phyloP scores from a whole-genome alignment of 35 echinoderm and acorn worm genomes.

The Ophioderma brevispina region DNA sequence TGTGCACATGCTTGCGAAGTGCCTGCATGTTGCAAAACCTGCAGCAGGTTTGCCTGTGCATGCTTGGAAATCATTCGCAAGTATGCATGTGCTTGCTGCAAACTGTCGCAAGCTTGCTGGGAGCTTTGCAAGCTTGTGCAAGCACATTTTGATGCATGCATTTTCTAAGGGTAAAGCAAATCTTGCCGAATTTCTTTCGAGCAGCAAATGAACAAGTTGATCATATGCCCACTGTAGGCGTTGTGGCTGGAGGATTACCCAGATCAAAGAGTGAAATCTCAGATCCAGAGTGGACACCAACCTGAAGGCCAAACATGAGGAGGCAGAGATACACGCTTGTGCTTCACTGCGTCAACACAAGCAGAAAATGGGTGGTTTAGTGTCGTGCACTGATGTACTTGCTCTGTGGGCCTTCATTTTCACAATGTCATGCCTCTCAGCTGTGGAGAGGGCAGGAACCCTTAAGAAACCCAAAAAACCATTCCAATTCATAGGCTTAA shows the following conservation, averaged over 20 bases:
- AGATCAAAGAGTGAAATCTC: conserved; percentile 6
- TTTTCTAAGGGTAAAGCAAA: no score
- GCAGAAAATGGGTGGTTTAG: not conserved
- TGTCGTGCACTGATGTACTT: conserved; percentile 23
- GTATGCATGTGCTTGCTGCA: no score
- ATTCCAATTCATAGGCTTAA: not conserved
- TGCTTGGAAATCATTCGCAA: no score
- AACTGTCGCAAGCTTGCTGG: no score
- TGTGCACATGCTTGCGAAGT: no score
- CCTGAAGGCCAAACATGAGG: conserved; percentile 27
- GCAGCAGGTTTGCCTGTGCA: no score
- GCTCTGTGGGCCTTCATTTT: not conserved
- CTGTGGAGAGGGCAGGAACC: not conserved
- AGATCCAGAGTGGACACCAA: not conserved
- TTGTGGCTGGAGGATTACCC: conserved; percentile 16
- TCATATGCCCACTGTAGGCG: not conserved
- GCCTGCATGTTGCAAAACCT: no score
- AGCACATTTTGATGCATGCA: no score
- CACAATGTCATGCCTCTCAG: not conserved
- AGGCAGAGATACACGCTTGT: conserved; percentile 5
- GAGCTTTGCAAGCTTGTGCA: no score
- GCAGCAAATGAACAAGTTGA: not conserved
- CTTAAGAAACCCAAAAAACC: not conserved
- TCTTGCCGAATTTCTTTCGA: not conserved
- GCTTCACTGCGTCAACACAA: conserved; percentile 7